Evolutionary conservation across 2,888 invertebrate genomes (phyloP).

Genomic region (Nasonovia ribisnigri): DNA sequence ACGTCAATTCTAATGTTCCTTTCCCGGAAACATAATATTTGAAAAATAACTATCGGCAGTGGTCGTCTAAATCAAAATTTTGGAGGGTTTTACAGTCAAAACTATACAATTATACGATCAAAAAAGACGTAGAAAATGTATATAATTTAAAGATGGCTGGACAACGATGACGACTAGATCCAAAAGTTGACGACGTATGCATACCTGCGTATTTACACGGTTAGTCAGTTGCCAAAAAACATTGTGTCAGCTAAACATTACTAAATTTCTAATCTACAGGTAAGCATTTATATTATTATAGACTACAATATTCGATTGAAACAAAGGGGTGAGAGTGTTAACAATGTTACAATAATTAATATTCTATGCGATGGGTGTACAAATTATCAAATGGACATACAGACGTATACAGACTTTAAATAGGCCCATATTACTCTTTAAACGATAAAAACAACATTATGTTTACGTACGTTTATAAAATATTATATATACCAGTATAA

Average conservation of each 20-base stretch:
- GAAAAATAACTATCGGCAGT: neutral
- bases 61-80: neutral
- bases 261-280: neutral
- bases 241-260: too few species aligned
- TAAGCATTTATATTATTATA: neutral
- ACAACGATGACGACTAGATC: neutral
- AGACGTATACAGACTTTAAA: neutral
- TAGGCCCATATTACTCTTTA: neutral
- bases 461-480: neutral
- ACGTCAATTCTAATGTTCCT: too few species aligned
- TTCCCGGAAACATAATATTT: too few species aligned
- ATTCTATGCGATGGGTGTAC: neutral
- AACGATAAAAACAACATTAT: too few species aligned
- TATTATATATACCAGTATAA: neutral
- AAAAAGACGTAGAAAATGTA: neutral
- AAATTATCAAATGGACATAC: neutral
- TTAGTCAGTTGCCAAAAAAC: neutral
- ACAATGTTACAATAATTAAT: neutral
- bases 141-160: too few species aligned
- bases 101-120: neutral
- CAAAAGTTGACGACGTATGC: neutral
- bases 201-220: neutral
- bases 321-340: neutral
- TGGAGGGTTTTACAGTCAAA: neutral
- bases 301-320: neutral